phyloP scores from a whole-genome alignment of 2,113 vertebrate genomes.

The Zosterops borbonicus region DNA sequence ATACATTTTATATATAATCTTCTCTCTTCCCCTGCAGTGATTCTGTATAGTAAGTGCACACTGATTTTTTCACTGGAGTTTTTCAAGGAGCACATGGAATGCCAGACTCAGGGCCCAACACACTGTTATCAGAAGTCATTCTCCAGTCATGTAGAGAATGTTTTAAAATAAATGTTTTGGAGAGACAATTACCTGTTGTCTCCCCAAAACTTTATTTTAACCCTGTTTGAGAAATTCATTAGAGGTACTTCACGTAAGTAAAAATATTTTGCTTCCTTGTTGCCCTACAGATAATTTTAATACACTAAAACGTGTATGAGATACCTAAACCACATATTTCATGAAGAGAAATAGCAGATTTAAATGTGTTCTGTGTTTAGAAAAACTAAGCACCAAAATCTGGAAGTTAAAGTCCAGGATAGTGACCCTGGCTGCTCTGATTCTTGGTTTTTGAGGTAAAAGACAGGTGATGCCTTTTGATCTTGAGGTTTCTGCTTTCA shows the following conservation, averaged over 20 bases:
- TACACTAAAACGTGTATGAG: neutral
- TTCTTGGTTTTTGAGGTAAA: neutral
- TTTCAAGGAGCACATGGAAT: neutral
- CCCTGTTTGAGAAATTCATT: neutral
- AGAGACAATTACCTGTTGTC: neutral
- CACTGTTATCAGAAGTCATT: neutral
- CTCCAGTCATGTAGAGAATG: neutral
- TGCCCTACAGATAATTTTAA: neutral
- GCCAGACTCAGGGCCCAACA: neutral
- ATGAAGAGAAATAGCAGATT: neutral
- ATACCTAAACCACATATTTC: neutral
- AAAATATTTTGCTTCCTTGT: neutral
- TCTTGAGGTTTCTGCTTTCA: constrained; percentile 17
- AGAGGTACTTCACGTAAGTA: neutral
- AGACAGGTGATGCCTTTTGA: neutral
- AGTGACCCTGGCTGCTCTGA: neutral
- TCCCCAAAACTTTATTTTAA: neutral
- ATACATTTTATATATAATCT: neutral
- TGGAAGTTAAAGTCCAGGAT: neutral
- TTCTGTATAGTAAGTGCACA: neutral
- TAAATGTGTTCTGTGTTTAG: neutral
- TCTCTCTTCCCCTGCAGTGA: neutral
- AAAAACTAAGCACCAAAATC: neutral
- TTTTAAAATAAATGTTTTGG: neutral
- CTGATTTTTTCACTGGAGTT: neutral